Percentiles rank a stretch among this genome's conserved stretches.
phyloP scores from a whole-genome alignment of 2,797 vertebrate species.

The Monodelphis domestica region DNA sequence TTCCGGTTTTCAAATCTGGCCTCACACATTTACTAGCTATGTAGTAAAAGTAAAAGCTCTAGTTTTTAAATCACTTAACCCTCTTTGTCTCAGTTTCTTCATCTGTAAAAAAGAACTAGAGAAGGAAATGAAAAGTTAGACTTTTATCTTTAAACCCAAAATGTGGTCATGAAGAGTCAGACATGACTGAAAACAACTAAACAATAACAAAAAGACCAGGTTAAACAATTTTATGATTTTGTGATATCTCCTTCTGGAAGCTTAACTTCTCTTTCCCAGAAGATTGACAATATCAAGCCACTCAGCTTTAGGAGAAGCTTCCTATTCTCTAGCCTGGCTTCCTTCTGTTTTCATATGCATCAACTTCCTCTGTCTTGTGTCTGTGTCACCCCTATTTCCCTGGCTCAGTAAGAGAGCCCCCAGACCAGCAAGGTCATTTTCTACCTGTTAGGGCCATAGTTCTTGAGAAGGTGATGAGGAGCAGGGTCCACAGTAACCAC shows the following conservation, averaged over 20 bases:
- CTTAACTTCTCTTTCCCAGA: background rate
- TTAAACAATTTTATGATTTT: background rate
- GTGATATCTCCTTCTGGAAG: background rate
- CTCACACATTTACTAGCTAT: background rate
- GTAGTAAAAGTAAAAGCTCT: too few relatives aligned
- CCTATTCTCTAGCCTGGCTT: background rate
- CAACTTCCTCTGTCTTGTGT: background rate
- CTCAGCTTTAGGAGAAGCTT: background rate
- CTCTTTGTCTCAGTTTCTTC: background rate
- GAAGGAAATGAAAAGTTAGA: background rate
- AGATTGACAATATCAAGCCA: background rate
- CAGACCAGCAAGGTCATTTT: background rate
- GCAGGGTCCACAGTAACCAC: background rate
- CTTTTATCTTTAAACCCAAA: background rate
- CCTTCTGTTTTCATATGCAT: background rate
- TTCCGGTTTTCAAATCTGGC: too few relatives aligned
- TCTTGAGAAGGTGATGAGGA: background rate
- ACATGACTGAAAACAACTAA: background rate
- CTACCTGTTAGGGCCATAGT: background rate
- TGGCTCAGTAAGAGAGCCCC: background rate
- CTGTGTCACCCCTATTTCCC: background rate
- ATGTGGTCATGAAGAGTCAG: background rate
- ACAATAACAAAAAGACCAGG: background rate
- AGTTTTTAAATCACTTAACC: background rate
- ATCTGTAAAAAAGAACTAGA: background rate